Conservation (phyloP, 2,113 vertebrate genomes). For the Henicopernis longicauda region DNA sequence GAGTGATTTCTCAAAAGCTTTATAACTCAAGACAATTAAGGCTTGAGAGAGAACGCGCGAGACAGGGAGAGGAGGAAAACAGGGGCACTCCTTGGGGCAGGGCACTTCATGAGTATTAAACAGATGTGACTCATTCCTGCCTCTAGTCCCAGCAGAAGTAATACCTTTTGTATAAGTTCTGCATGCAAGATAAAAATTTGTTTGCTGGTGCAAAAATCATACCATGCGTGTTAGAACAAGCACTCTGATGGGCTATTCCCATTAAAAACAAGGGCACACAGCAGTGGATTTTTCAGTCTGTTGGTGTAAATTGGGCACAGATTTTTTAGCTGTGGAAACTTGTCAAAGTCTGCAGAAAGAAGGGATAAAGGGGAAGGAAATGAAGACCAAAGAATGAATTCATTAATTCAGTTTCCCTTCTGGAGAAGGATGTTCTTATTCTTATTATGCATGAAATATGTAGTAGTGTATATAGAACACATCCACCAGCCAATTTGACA, state of each 20-base stretch:
- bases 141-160: slow-evolving; percentile 49
- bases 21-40: slow-evolving; percentile 42
- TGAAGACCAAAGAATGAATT: neutral
- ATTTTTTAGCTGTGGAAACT: neutral
- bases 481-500: neutral
- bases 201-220: slow-evolving; percentile 45
- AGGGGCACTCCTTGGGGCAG: slow-evolving; percentile 69
- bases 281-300: neutral
- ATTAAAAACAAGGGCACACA: neutral
- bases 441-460: neutral
- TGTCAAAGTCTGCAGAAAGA: neutral
- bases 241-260: neutral
- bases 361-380: neutral
- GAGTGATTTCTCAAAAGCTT: slow-evolving; percentile 57
- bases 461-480: neutral
- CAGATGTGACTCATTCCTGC: slow-evolving; percentile 65
- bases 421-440: neutral
- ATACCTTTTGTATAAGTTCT: slow-evolving; percentile 58
- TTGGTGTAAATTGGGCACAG: neutral
- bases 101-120: slow-evolving; percentile 39
- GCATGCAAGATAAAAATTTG: slow-evolving; percentile 60
- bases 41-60: slow-evolving; percentile 20
- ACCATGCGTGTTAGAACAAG: slow-evolving; percentile 62
- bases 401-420: neutral
- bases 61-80: slow-evolving; percentile 51